Evolutionary conservation across 2,797 vertebrate species (phyloP).

Genomic region (Acrossocheilus wenchowensis): DNA sequence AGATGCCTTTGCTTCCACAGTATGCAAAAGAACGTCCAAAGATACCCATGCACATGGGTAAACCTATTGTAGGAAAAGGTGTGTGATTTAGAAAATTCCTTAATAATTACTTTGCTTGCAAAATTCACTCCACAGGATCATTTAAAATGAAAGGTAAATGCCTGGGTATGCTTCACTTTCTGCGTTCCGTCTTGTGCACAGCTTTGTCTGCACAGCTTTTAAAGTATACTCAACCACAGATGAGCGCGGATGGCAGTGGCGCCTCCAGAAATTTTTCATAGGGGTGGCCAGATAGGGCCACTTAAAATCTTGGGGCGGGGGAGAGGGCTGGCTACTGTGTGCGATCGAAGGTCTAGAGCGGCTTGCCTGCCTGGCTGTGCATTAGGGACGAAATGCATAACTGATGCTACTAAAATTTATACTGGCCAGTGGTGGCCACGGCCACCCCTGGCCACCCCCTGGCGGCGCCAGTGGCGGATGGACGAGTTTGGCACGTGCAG

Average conservation of each 20-base stretch:
- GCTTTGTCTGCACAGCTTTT: background rate
- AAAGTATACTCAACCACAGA: background rate
- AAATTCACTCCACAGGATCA: background rate
- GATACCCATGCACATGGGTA: slow-evolving; percentile 84
- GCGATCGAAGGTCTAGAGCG: too few species aligned
- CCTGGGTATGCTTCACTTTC: background rate
- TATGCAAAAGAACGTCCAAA: slow-evolving; percentile 90
- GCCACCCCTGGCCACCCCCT: too few species aligned
- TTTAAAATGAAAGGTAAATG: background rate
- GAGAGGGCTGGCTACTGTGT: too few species aligned
- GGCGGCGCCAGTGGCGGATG: background rate
- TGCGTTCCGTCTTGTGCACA: background rate
- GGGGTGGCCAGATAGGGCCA: too few species aligned
- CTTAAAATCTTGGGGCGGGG: too few species aligned
- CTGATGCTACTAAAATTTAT: too few species aligned
- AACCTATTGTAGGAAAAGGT: slow-evolving; percentile 90
- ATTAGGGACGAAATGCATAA: too few species aligned
- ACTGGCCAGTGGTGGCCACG: too few species aligned
- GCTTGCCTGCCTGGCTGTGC: too few species aligned
- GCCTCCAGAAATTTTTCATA: too few species aligned
- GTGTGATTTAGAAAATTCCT: slow-evolving; percentile 34
- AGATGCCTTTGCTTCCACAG: slow-evolving; percentile 82
- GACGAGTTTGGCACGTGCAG: background rate
- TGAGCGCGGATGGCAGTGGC: background rate
- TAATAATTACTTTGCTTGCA: background rate